Conservation (phyloP, 2,888 invertebrate genomes). For the Parthenolecanium corni region DNA sequence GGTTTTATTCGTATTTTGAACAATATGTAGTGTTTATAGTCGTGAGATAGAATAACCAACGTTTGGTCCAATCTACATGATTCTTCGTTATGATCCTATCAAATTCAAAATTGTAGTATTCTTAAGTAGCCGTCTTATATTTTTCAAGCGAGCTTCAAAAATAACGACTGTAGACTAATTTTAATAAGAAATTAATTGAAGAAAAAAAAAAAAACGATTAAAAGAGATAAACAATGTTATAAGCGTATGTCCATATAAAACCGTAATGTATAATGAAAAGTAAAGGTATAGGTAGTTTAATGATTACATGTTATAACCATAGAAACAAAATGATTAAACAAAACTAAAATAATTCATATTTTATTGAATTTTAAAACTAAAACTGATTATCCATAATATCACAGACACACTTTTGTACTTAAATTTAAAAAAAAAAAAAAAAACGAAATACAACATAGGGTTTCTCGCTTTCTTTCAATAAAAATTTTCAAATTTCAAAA, state of each 20-base stretch:
- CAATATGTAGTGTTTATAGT: too few relatives aligned
- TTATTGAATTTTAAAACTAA: conserved; percentile 1
- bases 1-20: too few relatives aligned
- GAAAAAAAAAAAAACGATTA: neutral
- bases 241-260: conserved; percentile 21
- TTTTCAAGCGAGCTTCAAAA: too few relatives aligned
- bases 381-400: conserved; percentile 24
- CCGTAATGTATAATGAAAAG: conserved; percentile 18
- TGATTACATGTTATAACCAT: conserved; percentile 8
- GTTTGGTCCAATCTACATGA: too few relatives aligned
- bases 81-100: too few relatives aligned
- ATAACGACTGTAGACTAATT: too few relatives aligned
- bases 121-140: too few relatives aligned
- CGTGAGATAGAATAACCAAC: too few relatives aligned
- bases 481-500: neutral
- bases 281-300: conserved; percentile 3
- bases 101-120: too few relatives aligned
- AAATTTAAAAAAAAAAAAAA: neutral
- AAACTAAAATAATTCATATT: neutral
- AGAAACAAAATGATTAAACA: conserved; percentile 16
- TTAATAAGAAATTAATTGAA: too few relatives aligned
- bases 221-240: conserved; percentile 8
- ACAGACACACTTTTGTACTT: conserved; percentile 26
- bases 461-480: too few relatives aligned
- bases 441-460: too few relatives aligned